These are phyloP conservation scores for Malthinus flaveolus DNA, from an alignment of 2,888 invertebrate species.

Conservation along the genomic window DNA sequence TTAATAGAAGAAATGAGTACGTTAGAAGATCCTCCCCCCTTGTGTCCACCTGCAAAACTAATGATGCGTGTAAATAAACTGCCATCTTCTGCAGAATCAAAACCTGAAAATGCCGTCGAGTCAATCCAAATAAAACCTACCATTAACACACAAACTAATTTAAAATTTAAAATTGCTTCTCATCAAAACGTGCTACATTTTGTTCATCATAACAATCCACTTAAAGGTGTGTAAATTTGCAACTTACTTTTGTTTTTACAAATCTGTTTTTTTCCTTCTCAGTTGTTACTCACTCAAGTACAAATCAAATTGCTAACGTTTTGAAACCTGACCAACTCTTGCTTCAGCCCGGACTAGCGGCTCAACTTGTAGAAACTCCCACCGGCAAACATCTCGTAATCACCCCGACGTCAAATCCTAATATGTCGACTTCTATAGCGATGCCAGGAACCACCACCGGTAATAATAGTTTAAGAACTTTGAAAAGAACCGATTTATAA, in stretches of 20 bases:
- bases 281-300: constrained; percentile 11
- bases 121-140: constrained; percentile 6
- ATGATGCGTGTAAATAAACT: constrained; percentile 42
- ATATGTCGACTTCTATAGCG: constrained; percentile 46
- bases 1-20: constrained; percentile 61
- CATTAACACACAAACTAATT: constrained; percentile 32
- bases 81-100: constrained; percentile 31
- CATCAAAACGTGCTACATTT: constrained; percentile 58
- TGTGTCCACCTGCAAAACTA: constrained; percentile 61
- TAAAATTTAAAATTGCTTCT: constrained; percentile 48
- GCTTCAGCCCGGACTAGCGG: constrained; percentile 51
- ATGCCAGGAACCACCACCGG: constrained; percentile 50
- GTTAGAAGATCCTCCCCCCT: constrained; percentile 62
- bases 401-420: constrained; percentile 57
- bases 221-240: constrained; percentile 54
- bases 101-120: neutral
- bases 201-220: constrained; percentile 59
- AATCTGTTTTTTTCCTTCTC: no score
- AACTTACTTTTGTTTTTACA: neutral
- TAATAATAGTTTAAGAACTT: neutral
- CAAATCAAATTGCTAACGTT: constrained; percentile 34
- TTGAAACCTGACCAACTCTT: constrained; percentile 49
- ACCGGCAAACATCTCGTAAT: constrained; percentile 71
- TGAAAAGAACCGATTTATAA: neutral
- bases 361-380: constrained; percentile 73